Percentiles rank a stretch among this genome's conserved stretches.
Conservation (phyloP, 2,797 vertebrate genomes). For the Chelon auratus region DNA sequence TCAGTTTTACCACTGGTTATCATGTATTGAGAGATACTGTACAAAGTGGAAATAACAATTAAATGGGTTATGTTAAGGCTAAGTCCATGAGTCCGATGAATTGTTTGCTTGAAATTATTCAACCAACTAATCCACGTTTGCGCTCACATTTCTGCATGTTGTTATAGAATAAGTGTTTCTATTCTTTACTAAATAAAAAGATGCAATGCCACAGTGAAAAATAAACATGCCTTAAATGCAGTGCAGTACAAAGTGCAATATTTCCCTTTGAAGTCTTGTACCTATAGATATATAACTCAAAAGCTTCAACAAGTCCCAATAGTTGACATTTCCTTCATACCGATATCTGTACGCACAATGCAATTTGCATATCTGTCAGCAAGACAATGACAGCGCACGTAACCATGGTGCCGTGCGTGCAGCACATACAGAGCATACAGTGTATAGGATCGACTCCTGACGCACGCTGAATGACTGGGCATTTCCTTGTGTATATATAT, state of each 20-base stretch:
- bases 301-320: too few relatives aligned
- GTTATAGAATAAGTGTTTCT: too few relatives aligned
- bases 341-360: background rate
- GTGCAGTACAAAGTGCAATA: background rate
- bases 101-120: too few relatives aligned
- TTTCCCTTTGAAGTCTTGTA: background rate
- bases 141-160: too few relatives aligned
- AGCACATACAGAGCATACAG: slow-evolving; percentile 16
- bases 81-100: too few relatives aligned
- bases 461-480: slow-evolving; percentile 59
- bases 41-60: too few relatives aligned
- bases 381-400: slow-evolving; percentile 16
- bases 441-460: slow-evolving; percentile 26
- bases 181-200: too few relatives aligned
- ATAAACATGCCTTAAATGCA: background rate
- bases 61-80: too few relatives aligned
- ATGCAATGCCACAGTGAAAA: too few relatives aligned
- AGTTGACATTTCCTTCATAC: background rate
- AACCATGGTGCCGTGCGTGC: background rate
- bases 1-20: background rate
- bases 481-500: slow-evolving; percentile 82
- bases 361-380: background rate
- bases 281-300: too few relatives aligned
- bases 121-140: too few relatives aligned
- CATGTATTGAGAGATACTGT: background rate